Percentiles rank a stretch among this genome's conserved stretches.
These are phyloP conservation scores for Malurus elegans DNA, from an alignment of 2,113 vertebrate genomes.

Conservation along the genomic window DNA sequence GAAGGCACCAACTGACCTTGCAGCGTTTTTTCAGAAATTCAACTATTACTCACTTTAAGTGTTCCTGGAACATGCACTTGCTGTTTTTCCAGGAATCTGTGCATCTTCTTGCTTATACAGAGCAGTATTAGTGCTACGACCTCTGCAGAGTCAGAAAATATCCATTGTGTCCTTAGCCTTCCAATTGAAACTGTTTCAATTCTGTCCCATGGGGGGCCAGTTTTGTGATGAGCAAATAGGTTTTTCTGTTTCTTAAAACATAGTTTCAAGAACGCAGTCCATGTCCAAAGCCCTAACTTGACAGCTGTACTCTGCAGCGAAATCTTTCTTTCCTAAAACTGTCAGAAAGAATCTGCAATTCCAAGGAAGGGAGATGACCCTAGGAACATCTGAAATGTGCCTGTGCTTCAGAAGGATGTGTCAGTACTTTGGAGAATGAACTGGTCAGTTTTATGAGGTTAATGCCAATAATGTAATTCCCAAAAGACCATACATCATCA, in stretches of 20 bases:
- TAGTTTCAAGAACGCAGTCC: background rate
- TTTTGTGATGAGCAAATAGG: background rate
- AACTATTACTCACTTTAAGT: background rate
- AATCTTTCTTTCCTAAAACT: background rate
- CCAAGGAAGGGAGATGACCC: background rate
- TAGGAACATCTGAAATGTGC: background rate
- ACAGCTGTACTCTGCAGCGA: background rate
- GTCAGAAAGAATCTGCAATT: background rate
- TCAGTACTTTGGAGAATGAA: background rate
- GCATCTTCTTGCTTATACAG: background rate
- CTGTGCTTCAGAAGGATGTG: background rate
- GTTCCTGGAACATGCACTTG: background rate
- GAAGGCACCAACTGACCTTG: background rate
- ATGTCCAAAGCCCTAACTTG: background rate
- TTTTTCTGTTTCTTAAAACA: background rate
- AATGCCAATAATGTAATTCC: background rate
- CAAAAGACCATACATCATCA: background rate
- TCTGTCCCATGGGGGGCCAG: background rate
- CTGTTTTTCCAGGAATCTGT: background rate
- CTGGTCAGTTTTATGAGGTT: background rate
- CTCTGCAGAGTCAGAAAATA: background rate
- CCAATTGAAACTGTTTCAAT: background rate
- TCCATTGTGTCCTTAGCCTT: background rate
- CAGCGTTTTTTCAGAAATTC: background rate
- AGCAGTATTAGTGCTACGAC: rapidly evolving